A percentile compares a stretch with the other conserved stretches of the same genome.
Conservation (phyloP, 2,888 invertebrate species). For the Sacculina carcini region DNA sequence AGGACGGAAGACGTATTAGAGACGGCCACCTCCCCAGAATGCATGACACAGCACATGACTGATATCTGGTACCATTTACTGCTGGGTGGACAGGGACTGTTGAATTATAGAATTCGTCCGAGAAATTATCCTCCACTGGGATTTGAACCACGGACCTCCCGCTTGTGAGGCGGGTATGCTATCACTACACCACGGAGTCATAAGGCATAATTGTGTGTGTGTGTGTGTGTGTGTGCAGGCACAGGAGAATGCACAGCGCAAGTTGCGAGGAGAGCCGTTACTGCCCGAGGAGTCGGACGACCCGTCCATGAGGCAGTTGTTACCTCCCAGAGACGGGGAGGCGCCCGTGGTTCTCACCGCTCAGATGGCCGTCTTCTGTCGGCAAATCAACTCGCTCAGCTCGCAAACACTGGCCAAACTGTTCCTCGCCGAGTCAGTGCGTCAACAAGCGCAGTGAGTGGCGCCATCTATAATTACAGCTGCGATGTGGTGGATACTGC, state of each 20-base stretch:
- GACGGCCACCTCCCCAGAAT: too few relatives aligned
- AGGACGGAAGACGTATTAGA: too few relatives aligned
- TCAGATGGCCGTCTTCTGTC: constrained; percentile 79
- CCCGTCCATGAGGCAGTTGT: constrained; percentile 73
- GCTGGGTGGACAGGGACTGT: too few relatives aligned
- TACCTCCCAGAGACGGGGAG: constrained; percentile 66
- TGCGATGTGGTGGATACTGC: too few relatives aligned
- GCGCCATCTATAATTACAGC: too few relatives aligned
- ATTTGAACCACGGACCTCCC: too few relatives aligned
- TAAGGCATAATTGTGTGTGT: background rate
- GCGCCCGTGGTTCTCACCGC: constrained; percentile 67
- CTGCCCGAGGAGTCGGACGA: constrained; percentile 83
- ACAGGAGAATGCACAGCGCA: constrained; percentile 59
- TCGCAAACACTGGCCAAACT: constrained; percentile 89
- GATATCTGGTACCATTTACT: too few relatives aligned
- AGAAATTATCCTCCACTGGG: too few relatives aligned
- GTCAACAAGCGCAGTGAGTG: too few relatives aligned
- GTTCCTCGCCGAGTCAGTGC: constrained; percentile 80
- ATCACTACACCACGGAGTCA: background rate
- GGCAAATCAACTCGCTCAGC: constrained; percentile 85
- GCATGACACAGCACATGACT: too few relatives aligned
- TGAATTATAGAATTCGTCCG: too few relatives aligned
- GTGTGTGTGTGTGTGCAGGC: background rate
- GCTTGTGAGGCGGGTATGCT: too few relatives aligned
- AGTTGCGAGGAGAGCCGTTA: constrained; percentile 65